Evolutionary conservation across 2,797 vertebrate species (phyloP).

Genomic region (Gallinago nigripennis): DNA sequence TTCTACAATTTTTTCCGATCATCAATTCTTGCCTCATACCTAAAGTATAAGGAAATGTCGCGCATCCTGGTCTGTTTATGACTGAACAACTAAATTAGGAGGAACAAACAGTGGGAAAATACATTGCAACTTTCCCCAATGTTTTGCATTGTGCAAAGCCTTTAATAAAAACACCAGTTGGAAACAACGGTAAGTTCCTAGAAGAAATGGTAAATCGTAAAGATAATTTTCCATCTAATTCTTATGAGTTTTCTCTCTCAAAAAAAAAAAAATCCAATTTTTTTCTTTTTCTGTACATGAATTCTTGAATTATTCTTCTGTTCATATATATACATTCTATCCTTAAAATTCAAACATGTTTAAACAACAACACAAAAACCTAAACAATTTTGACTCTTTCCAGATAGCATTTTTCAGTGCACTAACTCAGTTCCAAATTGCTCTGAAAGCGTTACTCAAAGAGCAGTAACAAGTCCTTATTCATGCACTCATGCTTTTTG

Average conservation of each 20-base stretch:
- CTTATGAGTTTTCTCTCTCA: neutral
- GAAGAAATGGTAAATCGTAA: neutral
- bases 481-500: neutral
- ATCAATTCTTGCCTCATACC: neutral
- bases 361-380: neutral
- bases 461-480: neutral
- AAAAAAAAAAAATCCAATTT: neutral
- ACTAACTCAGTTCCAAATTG: neutral
- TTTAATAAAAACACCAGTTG: neutral
- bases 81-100: neutral
- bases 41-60: neutral
- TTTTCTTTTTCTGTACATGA: neutral
- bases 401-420: neutral
- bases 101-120: neutral
- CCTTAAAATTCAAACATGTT: neutral
- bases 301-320: neutral
- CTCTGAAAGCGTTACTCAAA: neutral
- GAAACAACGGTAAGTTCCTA: neutral
- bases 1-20: neutral
- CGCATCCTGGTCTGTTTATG: neutral
- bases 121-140: neutral
- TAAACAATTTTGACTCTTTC: neutral
- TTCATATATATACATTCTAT: neutral
- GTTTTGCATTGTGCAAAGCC: neutral
- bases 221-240: neutral